These are phyloP conservation scores for Chorisops tibialis DNA, from an alignment of 2,888 invertebrate species.

Conservation along the genomic window DNA sequence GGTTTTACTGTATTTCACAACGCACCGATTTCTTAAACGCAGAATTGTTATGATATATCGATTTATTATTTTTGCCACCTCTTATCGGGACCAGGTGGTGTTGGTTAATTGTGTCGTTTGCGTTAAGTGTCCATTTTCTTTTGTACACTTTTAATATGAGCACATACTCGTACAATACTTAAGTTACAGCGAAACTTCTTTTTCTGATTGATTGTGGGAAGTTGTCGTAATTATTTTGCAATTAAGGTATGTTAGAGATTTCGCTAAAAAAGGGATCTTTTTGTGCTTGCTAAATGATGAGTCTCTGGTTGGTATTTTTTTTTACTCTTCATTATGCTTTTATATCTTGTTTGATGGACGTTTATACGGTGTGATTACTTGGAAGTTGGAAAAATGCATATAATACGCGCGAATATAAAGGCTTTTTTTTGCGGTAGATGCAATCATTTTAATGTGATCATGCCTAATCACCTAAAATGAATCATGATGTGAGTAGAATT, in stretches of 20 bases:
- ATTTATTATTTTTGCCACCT: no score
- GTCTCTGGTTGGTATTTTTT: no score
- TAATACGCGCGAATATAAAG: no score
- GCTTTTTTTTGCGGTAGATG: background rate
- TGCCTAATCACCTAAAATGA: conserved; percentile 2
- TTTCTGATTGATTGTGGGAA: conserved; percentile 39
- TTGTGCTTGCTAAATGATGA: background rate
- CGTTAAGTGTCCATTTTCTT: background rate
- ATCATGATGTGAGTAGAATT: background rate
- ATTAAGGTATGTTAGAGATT: conserved; percentile 42
- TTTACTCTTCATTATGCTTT: background rate
- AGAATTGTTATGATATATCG: no score
- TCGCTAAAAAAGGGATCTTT: conserved; percentile 18
- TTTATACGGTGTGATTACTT: background rate
- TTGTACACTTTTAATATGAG: background rate
- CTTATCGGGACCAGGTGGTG: background rate
- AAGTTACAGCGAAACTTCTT: conserved; percentile 2
- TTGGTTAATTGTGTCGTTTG: conserved; percentile 10
- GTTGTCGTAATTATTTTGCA: conserved; percentile 52
- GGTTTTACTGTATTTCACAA: no score
- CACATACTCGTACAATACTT: no score
- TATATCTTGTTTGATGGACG: background rate
- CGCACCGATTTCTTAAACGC: no score
- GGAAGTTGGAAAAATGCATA: no score
- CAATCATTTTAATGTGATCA: conserved; percentile 8